Conservation (phyloP, 2,113 vertebrate genomes). For the Notarius quadriscutis region DNA sequence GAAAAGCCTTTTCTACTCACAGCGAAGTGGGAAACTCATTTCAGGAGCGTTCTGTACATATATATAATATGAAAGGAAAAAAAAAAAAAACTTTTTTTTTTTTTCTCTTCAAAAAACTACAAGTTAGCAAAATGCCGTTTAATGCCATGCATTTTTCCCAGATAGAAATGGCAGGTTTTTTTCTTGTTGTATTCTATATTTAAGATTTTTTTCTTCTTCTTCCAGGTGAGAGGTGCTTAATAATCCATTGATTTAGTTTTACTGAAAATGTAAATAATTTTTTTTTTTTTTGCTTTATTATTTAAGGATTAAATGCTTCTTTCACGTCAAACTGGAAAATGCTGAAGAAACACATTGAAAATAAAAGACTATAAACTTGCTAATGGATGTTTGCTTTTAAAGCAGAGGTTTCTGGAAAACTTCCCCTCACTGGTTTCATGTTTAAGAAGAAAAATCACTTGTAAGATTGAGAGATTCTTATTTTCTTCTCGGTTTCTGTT, state of each 20-base stretch:
- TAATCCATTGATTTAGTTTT: constrained; percentile 86
- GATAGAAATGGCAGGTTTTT: constrained; percentile 67
- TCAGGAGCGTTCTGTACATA: constrained; percentile 78
- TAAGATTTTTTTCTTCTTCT: constrained; percentile 67
- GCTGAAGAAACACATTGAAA: constrained; percentile 70
- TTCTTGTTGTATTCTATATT: constrained; percentile 68
- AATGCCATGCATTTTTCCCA: constrained; percentile 74
- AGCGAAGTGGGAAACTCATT: constrained; percentile 71
- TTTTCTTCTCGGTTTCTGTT: not conserved
- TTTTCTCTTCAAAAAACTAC: constrained; percentile 71
- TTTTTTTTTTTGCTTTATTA: constrained; percentile 80
- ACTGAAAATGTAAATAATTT: constrained; percentile 86
- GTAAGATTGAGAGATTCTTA: not conserved
- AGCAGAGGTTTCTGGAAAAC: not conserved
- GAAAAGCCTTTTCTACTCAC: constrained; percentile 74
- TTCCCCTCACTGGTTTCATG: not conserved
- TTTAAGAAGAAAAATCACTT: no score
- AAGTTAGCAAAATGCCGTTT: constrained; percentile 64
- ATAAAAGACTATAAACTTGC: constrained; percentile 79
- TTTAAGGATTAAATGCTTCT: constrained; percentile 91
- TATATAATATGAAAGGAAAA: constrained; percentile 61
- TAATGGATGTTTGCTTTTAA: constrained; percentile 45
- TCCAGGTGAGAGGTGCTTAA: constrained; percentile 83
- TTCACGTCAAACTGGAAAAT: constrained; percentile 88
- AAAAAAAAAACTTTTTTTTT: constrained; percentile 20